Evolutionary conservation across 2,888 invertebrate genomes (phyloP).

Genomic region (Autographa pulchrina): DNA sequence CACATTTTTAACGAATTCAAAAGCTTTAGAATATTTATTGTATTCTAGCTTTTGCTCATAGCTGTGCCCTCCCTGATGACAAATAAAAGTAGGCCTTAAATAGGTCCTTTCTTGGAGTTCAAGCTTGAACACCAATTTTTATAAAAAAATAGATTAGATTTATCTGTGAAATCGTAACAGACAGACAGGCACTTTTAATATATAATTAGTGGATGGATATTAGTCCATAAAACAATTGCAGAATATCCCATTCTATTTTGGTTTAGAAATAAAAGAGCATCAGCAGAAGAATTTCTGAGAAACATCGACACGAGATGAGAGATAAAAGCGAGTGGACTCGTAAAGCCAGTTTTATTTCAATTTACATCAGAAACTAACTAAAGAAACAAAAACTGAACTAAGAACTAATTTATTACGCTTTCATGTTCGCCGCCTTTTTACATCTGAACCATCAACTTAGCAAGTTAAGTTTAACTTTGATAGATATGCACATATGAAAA

Average conservation of each 20-base stretch:
- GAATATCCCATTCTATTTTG: background rate
- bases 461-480: background rate
- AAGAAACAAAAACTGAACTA: constrained; percentile 10
- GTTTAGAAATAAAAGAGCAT: background rate
- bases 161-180: no score
- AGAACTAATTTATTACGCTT: background rate
- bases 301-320: background rate
- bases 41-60: no score
- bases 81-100: no score
- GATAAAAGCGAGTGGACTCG: background rate
- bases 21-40: no score
- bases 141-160: no score
- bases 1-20: no score
- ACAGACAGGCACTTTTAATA: no score
- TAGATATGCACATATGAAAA: no score
- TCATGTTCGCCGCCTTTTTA: constrained; percentile 1
- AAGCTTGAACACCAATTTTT: no score
- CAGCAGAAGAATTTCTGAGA: background rate
- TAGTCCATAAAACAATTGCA: background rate
- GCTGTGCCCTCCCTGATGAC: no score
- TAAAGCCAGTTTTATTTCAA: constrained; percentile 31
- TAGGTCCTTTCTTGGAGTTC: no score
- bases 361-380: constrained; percentile 7
- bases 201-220: background rate
- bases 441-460: background rate